phyloP scores from a whole-genome alignment of 2,888 invertebrate genomes.

The Uloborus plumipes region DNA sequence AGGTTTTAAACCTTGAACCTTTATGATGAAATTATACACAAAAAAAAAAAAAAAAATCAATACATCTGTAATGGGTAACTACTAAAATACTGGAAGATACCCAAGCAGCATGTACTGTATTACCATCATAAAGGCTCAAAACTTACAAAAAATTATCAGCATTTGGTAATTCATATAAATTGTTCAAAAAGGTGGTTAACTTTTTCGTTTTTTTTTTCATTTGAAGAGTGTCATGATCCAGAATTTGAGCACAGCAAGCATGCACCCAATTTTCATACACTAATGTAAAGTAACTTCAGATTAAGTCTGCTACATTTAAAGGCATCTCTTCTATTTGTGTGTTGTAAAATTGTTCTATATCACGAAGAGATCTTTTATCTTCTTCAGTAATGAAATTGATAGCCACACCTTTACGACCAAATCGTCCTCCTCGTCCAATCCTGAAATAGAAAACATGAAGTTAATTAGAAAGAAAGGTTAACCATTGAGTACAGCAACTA shows the following conservation, averaged over 20 bases:
- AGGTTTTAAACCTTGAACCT: slow-evolving; percentile 37
- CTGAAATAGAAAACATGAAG: slow-evolving; percentile 73
- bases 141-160: slow-evolving; percentile 18
- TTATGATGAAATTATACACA: slow-evolving; percentile 2
- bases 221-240: slow-evolving; percentile 48
- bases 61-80: not conserved
- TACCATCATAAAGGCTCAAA: slow-evolving; percentile 37
- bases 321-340: slow-evolving; percentile 99
- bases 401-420: slow-evolving; percentile 99
- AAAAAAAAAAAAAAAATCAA: not conserved
- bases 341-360: slow-evolving; percentile 98
- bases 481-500: too few species aligned
- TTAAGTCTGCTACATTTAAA: slow-evolving; percentile 98
- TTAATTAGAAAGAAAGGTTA: too few species aligned
- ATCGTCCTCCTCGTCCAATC: slow-evolving; percentile 99
- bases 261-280: slow-evolving; percentile 58
- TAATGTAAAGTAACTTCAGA: slow-evolving; percentile 76
- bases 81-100: slow-evolving; percentile 2
- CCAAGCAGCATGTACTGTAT: slow-evolving; percentile 21
- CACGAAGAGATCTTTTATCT: slow-evolving; percentile 93
- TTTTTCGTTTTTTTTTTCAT: slow-evolving; percentile 27
- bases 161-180: slow-evolving; percentile 38
- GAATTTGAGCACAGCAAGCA: slow-evolving; percentile 59
- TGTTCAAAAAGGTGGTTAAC: slow-evolving; percentile 42
- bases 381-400: slow-evolving; percentile 98